These are phyloP conservation scores for Aurelia coerulea DNA, from an alignment of 30 jellyfish, hydroid and myxozoan genomes.

Conservation along the genomic window DNA sequence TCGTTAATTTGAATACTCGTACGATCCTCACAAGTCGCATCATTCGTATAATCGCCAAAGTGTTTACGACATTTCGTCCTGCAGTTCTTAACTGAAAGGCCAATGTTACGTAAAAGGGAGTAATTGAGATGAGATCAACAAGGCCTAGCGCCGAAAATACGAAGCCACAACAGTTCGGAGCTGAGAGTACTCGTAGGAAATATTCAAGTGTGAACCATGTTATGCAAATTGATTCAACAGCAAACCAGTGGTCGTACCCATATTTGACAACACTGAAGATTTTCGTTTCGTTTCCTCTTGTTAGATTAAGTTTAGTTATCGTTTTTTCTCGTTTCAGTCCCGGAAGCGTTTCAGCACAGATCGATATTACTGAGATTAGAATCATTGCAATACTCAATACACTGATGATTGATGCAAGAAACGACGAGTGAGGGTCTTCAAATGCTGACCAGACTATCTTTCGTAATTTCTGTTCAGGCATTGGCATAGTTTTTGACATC, in stretches of 20 bases:
- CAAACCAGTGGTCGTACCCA: constrained; percentile 63
- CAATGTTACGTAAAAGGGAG: constrained; percentile 57
- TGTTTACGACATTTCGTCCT: constrained; percentile 5
- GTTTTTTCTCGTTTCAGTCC: constrained; percentile 24
- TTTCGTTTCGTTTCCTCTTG: constrained; percentile 22
- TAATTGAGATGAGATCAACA: constrained; percentile 59
- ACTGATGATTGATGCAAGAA: constrained; percentile 22
- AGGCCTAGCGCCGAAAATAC: constrained; percentile 65
- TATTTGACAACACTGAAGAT: background rate
- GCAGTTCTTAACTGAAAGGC: background rate
- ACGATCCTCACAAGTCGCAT: constrained; percentile 73
- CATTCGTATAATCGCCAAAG: constrained; percentile 48
- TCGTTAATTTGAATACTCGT: constrained; percentile 81
- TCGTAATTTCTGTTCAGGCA: constrained; percentile 47
- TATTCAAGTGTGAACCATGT: constrained; percentile 75
- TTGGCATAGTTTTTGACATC: constrained; percentile 8
- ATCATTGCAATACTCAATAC: constrained; percentile 49
- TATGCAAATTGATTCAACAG: constrained; percentile 51
- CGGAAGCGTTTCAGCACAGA: constrained; percentile 85
- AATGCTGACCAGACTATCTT: constrained; percentile 53
- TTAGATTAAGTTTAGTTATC: background rate
- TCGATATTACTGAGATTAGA: constrained; percentile 42
- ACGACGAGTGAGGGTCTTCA: constrained; percentile 43
- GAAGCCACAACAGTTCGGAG: constrained; percentile 56
- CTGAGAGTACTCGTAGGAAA: constrained; percentile 44